Evolutionary conservation across 2,113 vertebrate genomes (phyloP).

Genomic region (Scalopus aquaticus): DNA sequence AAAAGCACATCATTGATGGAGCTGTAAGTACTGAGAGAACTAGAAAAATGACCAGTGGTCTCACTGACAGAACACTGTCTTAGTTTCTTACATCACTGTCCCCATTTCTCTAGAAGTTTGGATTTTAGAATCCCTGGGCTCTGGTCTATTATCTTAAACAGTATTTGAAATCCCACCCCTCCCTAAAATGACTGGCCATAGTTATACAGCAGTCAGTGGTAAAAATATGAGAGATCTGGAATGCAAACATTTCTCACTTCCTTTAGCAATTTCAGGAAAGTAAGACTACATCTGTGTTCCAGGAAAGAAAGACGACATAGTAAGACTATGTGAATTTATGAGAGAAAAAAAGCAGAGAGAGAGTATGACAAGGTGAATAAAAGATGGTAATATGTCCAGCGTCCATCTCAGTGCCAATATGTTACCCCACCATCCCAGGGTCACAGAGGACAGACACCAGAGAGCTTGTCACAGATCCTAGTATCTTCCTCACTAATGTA

Average conservation of each 20-base stretch:
- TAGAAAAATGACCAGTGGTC: neutral
- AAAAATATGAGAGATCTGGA: constrained; percentile 16
- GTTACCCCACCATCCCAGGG: neutral
- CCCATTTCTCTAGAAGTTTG: neutral
- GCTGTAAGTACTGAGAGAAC: neutral
- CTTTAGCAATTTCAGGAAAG: constrained; percentile 31
- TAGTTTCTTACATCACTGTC: neutral
- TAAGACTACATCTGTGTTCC: neutral
- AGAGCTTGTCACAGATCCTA: neutral
- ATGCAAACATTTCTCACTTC: constrained; percentile 7
- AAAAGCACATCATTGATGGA: neutral
- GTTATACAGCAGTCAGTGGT: neutral
- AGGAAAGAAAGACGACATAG: neutral
- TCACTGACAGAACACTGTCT: neutral
- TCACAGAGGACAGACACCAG: neutral
- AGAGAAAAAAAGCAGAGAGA: neutral
- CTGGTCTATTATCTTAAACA: neutral
- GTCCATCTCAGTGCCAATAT: neutral
- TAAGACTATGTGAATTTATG: neutral
- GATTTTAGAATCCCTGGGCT: neutral
- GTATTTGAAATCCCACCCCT: neutral
- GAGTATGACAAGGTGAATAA: neutral
- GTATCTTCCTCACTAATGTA: neutral
- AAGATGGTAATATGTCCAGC: neutral
- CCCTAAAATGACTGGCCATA: neutral